phyloP scores from a whole-genome alignment of 2,888 invertebrate genomes.

The Therioaphis trifolii region DNA sequence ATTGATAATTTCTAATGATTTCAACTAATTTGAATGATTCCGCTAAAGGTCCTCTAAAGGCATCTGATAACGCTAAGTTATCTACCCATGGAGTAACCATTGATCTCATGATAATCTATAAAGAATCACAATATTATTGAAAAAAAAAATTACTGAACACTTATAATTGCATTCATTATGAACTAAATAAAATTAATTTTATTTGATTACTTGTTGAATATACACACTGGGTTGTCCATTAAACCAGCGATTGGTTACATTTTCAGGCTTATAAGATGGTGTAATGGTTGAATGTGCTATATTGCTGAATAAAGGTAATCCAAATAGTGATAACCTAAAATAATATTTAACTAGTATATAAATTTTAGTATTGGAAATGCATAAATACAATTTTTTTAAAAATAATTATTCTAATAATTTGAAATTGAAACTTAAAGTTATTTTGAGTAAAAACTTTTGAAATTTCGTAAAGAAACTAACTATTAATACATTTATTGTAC shows the following conservation, averaged over 20 bases:
- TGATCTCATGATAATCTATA: conserved; percentile 70
- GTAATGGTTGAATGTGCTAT: conserved; percentile 76
- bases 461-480: too few relatives aligned
- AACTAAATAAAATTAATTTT: conserved; percentile 1
- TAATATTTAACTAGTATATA: not conserved
- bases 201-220: conserved; percentile 69
- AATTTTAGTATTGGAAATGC: too few relatives aligned
- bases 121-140: conserved; percentile 48
- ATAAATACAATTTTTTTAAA: too few relatives aligned
- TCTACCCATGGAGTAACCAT: conserved; percentile 90
- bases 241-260: conserved; percentile 68
- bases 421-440: too few relatives aligned
- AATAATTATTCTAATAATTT: too few relatives aligned
- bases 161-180: not conserved
- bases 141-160: too few relatives aligned
- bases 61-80: conserved; percentile 86
- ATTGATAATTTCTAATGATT: conserved; percentile 85
- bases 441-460: too few relatives aligned
- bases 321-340: conserved; percentile 82
- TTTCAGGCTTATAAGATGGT: conserved; percentile 65
- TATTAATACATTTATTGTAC: too few relatives aligned
- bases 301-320: conserved; percentile 90
- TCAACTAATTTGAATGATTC: conserved; percentile 90
- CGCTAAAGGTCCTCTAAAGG: conserved; percentile 89
- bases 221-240: conserved; percentile 71